Evolutionary conservation across 2,888 invertebrate genomes (phyloP), one percentile per base, ranked within the genome.

Genomic region (Diarsia brunnea): DNA sequence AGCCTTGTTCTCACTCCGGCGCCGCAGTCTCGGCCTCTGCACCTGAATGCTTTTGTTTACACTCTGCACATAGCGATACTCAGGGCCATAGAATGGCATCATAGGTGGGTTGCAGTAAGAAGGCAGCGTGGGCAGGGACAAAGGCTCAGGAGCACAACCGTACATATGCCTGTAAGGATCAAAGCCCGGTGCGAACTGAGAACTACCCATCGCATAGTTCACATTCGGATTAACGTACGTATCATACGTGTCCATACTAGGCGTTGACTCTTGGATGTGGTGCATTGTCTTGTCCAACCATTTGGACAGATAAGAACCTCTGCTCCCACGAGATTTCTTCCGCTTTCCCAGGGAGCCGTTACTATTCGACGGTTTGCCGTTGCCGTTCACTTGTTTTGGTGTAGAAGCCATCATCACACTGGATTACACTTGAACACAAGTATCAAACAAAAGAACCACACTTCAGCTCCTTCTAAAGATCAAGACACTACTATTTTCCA

Each of bases 61-160:
- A 84, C 89, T 93, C 75, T 93, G 95, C 65, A 93, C 79, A 78
- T 94, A 95, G 14, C 95, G 92, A 84, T 92, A 94, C 53, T 95
- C 95, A 12, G 94, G 92, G n/a, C 92, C 92, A 69, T 93, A 93
- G 51, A 88, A 77, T 11, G 91, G 91, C 80, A 92, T 90, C 75
- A 93, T 85, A 67, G 92, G 85, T 73, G 95, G 93, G 84, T 91
- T 93, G 90, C 96, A 97, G 88, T 97, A 97, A 14, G 97, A 92
- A 10, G 97, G 97, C 84, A 97, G 97, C 85, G 97, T 95, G 24
- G 98, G 98, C 82, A 98, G 93, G 14, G 98, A 97, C 92, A 97
- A 95, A 0, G 98, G 97, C 91, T 98, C 98, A 78, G 97, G 93
- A 8, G 97, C 92, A 82, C 95, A 97, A 4, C 96, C 95, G 87